Evolutionary conservation across 2,888 invertebrate genomes (phyloP).

Genomic region (Drosophila barbarae): DNA sequence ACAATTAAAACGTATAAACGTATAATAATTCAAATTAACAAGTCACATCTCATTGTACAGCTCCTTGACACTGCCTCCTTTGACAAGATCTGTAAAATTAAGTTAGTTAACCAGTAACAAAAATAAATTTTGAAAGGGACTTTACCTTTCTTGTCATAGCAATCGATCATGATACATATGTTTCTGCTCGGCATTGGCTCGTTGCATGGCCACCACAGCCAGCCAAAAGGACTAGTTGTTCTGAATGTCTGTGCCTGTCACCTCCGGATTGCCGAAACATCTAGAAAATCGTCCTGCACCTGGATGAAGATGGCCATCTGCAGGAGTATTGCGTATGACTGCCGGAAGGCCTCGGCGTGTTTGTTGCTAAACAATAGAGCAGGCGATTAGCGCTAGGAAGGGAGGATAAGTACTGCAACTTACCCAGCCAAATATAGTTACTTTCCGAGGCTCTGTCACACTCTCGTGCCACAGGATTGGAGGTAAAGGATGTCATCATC

Average conservation of each 20-base stretch:
- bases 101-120: no score
- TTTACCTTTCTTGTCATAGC: no score
- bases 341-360: conserved; percentile 89
- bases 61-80: no score
- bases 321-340: conserved; percentile 91
- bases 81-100: no score
- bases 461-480: no score
- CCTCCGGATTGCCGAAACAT: conserved; percentile 92
- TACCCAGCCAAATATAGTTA: conserved; percentile 79
- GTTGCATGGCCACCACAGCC: conserved; percentile 91
- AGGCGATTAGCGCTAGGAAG: background rate
- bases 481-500: no score
- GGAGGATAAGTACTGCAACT: no score
- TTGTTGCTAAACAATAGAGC: conserved; percentile 77
- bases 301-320: conserved; percentile 98
- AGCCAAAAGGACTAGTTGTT: conserved; percentile 99
- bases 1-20: no score
- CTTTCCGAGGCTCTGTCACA: no score
- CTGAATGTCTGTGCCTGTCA: conserved; percentile 94
- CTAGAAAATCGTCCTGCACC: conserved; percentile 87
- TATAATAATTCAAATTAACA: no score
- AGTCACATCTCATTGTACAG: no score
- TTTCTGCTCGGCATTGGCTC: conserved; percentile 86
- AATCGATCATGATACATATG: conserved; percentile 83
- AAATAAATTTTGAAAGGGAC: no score